Conservation (phyloP, 2,113 vertebrate genomes). For the Pelvicachromis taeniatus region DNA sequence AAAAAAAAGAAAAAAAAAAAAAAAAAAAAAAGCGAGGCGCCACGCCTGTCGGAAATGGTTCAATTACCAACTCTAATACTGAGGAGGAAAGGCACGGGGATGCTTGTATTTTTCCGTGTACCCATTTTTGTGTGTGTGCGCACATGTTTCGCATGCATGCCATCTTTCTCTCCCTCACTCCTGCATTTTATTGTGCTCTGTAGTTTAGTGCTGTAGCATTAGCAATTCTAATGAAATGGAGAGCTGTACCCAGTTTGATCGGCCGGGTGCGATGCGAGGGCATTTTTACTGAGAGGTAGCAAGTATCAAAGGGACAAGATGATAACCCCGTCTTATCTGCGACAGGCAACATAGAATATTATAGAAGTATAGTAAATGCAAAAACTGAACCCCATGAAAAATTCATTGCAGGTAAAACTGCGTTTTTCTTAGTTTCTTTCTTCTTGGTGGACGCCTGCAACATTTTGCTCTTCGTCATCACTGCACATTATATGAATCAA, state of each 20-base stretch:
- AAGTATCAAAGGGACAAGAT: constrained; percentile 29
- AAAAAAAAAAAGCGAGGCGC: constrained; percentile 15
- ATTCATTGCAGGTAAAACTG: constrained; percentile 14
- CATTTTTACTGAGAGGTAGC: constrained; percentile 24
- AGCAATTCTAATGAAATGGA: constrained; percentile 61
- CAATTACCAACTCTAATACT: constrained; percentile 46
- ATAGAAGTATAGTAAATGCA: neutral
- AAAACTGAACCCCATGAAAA: constrained; percentile 9
- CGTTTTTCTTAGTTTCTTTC: neutral
- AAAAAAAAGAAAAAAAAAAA: too few relatives aligned
- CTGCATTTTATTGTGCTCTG: constrained; percentile 1
- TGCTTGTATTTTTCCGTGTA: neutral
- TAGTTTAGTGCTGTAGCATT: constrained; percentile 44
- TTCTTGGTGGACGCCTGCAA: neutral
- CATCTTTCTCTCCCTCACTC: neutral
- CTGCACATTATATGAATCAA: neutral
- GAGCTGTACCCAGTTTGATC: constrained; percentile 44
- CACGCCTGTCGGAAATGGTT: constrained; percentile 38
- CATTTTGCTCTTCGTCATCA: neutral
- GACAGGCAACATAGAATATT: constrained; percentile 12
- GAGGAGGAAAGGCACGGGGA: neutral
- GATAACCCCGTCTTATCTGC: constrained; percentile 33
- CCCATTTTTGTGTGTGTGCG: neutral
- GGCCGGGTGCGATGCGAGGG: constrained; percentile 24
- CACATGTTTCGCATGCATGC: neutral